A percentile compares a stretch with the other conserved stretches of the same genome.
phyloP scores from a whole-genome alignment of 30 jellyfish, hydroid and myxozoan genomes.

The Catostylus mosaicus region DNA sequence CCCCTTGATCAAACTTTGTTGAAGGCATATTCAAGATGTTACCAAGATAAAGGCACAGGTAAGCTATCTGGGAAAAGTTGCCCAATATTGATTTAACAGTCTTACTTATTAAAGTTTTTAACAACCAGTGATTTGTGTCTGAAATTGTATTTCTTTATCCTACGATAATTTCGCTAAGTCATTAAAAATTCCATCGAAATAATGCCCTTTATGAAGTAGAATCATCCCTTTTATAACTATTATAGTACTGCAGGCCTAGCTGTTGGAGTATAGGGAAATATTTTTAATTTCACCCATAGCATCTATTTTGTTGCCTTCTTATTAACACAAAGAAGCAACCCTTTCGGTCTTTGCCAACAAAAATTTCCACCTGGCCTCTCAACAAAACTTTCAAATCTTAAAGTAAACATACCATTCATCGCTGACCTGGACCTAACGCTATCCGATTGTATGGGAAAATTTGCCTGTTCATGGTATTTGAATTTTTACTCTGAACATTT shows the following conservation, averaged over 20 bases:
- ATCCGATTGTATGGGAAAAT: too few species aligned
- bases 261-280: neutral
- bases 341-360: neutral
- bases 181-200: neutral
- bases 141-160: neutral
- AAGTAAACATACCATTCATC: too few species aligned
- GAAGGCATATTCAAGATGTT: neutral
- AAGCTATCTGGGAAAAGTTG: slow-evolving; percentile 2
- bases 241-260: neutral
- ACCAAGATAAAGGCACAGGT: slow-evolving; percentile 4
- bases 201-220: neutral
- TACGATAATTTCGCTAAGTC: neutral
- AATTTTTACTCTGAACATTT: too few species aligned
- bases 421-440: too few species aligned
- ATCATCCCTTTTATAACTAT: neutral
- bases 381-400: too few species aligned
- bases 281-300: neutral
- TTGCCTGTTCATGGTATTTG: too few species aligned
- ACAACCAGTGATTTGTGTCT: neutral
- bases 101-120: neutral
- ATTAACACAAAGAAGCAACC: too few species aligned
- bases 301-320: neutral
- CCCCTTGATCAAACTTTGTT: too few species aligned
- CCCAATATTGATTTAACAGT: neutral
- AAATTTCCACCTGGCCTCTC: neutral